Evolutionary conservation across 2,888 invertebrate genomes (phyloP), one percentile per base, ranked within the genome.

Genomic region (Euphydryas editha): DNA sequence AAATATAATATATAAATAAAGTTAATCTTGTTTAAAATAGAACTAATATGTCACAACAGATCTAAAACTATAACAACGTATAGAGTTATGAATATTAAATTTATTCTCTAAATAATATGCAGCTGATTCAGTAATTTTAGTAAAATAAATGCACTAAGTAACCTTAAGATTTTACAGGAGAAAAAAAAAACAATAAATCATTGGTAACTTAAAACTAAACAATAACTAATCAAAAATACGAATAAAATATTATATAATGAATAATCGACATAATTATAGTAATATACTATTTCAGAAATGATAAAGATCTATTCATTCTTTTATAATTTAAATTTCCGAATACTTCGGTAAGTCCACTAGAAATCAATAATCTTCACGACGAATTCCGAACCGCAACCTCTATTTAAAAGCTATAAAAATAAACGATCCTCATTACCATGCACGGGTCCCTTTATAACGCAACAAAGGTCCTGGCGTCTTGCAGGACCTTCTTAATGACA

Each of bases 381-480:
- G 75, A 81, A 91, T 89, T 88, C 85, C 74, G 74, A 70, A 84
- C 87, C 90, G 84, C 91, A 89, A 82, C 83, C 78, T 73, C 80
- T 84, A 91, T 91, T 90, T 86, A 84, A 89, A 89, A 84, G 81
- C 84, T 79, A 89, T 92, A 87, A 89, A 89, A 90, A 90, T 91
- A 87, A 90, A 92, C 81, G 85, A 82, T 77, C 36, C 88, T 91
- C 90, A 91, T 92, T 91, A 91, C 83, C 83, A 83, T 85, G 76
- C 85, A 81, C 78, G 80, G 79, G 77, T 69, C 75, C 83, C 75
- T 84, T 91, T 91, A 88, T 90, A 72, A 62, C 65, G 61, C 66
- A 69, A 83, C 82, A 86, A 87, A 81, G 72, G 75, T 77, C 77
- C 76, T 81, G 77, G 82, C 82, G 77, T 84, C 83, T 82, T 82